phyloP scores from a whole-genome alignment of 35 echinoderm and acorn worm species.

The Apostichopus californicus region DNA sequence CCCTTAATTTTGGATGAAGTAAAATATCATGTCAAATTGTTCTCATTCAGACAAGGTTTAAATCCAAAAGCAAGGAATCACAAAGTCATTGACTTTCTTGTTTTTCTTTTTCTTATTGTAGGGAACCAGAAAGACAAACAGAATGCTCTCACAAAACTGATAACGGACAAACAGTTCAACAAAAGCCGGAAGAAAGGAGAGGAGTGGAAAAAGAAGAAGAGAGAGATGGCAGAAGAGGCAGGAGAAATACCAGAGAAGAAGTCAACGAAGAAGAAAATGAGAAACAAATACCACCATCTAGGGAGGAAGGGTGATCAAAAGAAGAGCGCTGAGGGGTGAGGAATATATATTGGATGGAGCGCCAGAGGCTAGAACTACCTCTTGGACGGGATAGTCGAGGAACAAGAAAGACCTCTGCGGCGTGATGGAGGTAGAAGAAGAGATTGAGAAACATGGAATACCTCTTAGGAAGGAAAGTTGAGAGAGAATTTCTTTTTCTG shows the following conservation, averaged over 20 bases:
- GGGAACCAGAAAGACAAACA: not conserved
- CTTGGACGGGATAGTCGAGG: no score
- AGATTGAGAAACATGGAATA: conserved; percentile 2
- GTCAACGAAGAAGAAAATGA: not conserved
- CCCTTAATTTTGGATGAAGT: no score
- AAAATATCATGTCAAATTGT: no score
- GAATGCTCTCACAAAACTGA: conserved; percentile 19
- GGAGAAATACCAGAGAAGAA: not conserved
- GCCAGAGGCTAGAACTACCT: no score
- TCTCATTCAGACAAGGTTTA: no score
- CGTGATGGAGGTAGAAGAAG: not conserved
- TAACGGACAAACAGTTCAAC: conserved; percentile 42
- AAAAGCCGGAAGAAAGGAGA: not conserved
- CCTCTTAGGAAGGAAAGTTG: not conserved
- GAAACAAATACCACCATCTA: conserved; percentile 35
- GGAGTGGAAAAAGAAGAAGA: conserved; percentile 25
- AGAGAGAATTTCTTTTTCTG: no score
- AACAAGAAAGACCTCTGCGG: no score
- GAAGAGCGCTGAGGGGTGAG: not conserved
- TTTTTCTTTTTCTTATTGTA: not conserved
- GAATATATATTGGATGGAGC: not conserved
- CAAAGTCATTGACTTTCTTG: no score
- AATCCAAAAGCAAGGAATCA: no score
- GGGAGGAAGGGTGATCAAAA: conserved; percentile 15
- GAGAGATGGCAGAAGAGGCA: not conserved